Evolutionary conservation across 2,797 vertebrate species (phyloP), one percentile per base, ranked within the genome.

Genomic region (Hafferia zeledoni): DNA sequence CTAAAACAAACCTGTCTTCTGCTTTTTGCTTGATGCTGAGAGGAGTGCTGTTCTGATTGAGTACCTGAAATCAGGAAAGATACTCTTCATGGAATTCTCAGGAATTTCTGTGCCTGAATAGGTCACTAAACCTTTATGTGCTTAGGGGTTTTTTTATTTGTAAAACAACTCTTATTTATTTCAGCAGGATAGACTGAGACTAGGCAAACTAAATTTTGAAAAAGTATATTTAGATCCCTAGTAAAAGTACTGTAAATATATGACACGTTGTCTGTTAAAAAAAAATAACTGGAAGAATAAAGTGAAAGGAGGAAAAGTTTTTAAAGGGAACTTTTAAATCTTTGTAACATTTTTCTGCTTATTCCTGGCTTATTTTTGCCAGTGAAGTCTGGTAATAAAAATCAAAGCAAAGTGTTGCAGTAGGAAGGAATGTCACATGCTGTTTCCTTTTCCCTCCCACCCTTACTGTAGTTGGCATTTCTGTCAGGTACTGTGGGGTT

Each of bases 1-100:
- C 57, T 94, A 83, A 95, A 94, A 80, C 47, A 95, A 90, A 80
- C 47, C 37, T 64, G 68, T 92, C 88, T 94, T 87, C 49, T 82
- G 33, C 30, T 94, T 94, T 94, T 85, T 61, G 23, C 90, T 87
- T 83, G 78, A 68, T 78, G 46, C 71, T 71, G 82, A 49, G 84
- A 67, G 31, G n/a, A 67, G 28, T 71, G 57, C 31, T 84, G 56
- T 70, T 91, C 75, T 78, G 89, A 78, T 93, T 35, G n/a, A 90
- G 46, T 25, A 39, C 37, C 43, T 77, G 46, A 80, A 79, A 71
- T 57, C 64, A 55, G 55, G 25, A 53, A 59, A 69, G 53, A 55
- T 69, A 43, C 24, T 77, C 30, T 71, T 86, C 68, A 28, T 65
- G 56, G 16, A 31, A 85, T 57, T 89, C 81, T 70, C 68, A 85